Base-by-base conservation (phyloP, 2,888 invertebrate genomes). In the Pemphredon lugubris region DNA sequence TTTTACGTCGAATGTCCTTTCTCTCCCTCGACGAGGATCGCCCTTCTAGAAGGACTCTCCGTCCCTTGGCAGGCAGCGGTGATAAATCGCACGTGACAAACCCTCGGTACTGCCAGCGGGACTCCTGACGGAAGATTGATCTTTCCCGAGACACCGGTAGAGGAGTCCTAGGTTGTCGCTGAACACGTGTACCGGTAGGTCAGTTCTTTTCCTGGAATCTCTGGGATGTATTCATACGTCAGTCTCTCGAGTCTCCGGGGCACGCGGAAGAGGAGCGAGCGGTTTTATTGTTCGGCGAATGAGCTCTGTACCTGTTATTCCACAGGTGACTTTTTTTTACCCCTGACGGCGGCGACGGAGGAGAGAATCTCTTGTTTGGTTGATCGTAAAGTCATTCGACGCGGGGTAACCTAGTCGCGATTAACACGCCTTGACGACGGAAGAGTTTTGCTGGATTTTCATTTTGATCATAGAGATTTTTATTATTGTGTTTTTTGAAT, bases 51-150 rank as follows among this genome's bases (percentile, higher is more conserved):
- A 51, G 58, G 58, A 48, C 51, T 78, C n/a, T n/a, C n/a, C 59
- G 63, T 75, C 67, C 58, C 59, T 34, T 26, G 48, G 39, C 44
- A 32, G 57, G 7, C 51, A 34, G 14, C 53, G 69, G 83, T 84
- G 83, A 85, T 86, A 84, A 86, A 86, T 86, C 77, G 82, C 75
- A 71, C 74, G 78, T 79, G 83, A 84, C 84, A 76, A 81, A 78
- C 78, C 78, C 78, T 79, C 73, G 67, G 70, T 53, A 14, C 66
- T 66, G 65, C 53, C 67, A 61, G 64, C 45, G 47, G 66, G 70
- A 64, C 51, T 69, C 67, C 51, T 63, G 59, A 51, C 51, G 57
- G 59, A 72, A 79, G 79, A 82, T 82, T 73, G 81, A 82, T 82
- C 82, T 72, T 66, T 71, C 63, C 59, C 9, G 57, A 51, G 61